A percentile compares a stretch with the other conserved stretches of the same genome.
These are phyloP conservation scores for Drosophila hawaiiensis DNA, from an alignment of 2,888 invertebrate species.

Conservation along the genomic window DNA sequence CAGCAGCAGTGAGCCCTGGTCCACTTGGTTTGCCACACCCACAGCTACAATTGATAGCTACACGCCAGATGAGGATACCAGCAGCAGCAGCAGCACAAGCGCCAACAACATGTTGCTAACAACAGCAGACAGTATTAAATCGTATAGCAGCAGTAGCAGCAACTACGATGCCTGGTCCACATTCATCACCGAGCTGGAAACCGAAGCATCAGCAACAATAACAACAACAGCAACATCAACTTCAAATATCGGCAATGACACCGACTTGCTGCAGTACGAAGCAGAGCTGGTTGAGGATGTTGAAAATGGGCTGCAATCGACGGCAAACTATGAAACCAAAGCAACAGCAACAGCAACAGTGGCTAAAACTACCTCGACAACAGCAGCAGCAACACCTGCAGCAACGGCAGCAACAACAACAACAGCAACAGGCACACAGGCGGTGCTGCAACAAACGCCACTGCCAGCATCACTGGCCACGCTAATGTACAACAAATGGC, in stretches of 20 bases:
- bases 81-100: conserved; percentile 53
- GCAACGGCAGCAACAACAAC: conserved; percentile 20
- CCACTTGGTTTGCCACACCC: conserved; percentile 65
- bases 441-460: conserved; percentile 65
- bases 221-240: conserved; percentile 41
- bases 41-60: conserved; percentile 63
- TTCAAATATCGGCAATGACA: conserved; percentile 55
- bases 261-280: conserved; percentile 60
- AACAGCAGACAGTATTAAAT: conserved; percentile 70
- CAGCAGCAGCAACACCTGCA: conserved; percentile 9
- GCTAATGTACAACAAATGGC: conserved; percentile 62
- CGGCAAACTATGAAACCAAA: conserved; percentile 71
- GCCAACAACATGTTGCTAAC: conserved; percentile 54
- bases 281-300: conserved; percentile 52
- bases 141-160: conserved; percentile 56
- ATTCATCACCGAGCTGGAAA: conserved; percentile 64
- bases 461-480: conserved; percentile 58
- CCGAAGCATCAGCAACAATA: conserved; percentile 53
- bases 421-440: conserved; percentile 43
- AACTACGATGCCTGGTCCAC: conserved; percentile 63
- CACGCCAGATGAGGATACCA: conserved; percentile 40
- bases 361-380: conserved; percentile 41
- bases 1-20: conserved; percentile 64
- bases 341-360: conserved; percentile 54
- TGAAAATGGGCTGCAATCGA: conserved; percentile 54